Evolutionary conservation across 2,888 invertebrate species (phyloP).

Genomic region (Amphiduros pacificus): DNA sequence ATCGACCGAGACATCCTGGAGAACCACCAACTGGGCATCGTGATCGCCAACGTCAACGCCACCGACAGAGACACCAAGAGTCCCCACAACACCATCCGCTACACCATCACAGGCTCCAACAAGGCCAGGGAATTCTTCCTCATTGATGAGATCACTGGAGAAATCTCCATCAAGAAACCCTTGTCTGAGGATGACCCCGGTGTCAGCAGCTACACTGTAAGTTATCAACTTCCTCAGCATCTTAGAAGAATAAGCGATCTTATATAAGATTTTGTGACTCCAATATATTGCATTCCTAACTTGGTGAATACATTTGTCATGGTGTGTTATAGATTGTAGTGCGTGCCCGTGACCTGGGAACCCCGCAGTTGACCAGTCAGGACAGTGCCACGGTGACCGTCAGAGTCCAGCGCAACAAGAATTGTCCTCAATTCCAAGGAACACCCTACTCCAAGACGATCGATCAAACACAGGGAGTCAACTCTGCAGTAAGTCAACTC

Average conservation of each 20-base stretch:
- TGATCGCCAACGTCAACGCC: conserved; percentile 37
- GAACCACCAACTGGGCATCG: conserved; percentile 37
- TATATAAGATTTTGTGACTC: no score
- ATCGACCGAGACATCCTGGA: conserved; percentile 37
- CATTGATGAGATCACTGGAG: conserved; percentile 29
- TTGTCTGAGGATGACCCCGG: conserved; percentile 21
- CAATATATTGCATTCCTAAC: no score
- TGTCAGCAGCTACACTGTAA: conserved; percentile 11
- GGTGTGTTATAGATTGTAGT: conserved; percentile 23
- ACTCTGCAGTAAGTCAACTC: conserved; percentile 21
- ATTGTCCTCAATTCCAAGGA: conserved; percentile 32
- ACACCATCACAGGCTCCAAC: conserved; percentile 35
- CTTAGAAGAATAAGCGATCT: no score
- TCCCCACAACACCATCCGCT: conserved; percentile 42
- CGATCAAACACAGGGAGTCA: conserved; percentile 18
- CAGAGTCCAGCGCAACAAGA: conserved; percentile 27
- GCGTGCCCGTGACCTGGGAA: conserved; percentile 36
- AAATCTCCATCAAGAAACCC: conserved; percentile 28
- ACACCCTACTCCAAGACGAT: conserved; percentile 23
- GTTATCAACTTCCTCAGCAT: background rate
- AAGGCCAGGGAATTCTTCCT: conserved; percentile 27
- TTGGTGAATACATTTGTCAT: background rate
- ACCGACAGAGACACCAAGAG: conserved; percentile 41
- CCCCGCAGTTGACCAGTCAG: conserved; percentile 32
- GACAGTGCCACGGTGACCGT: conserved; percentile 29